Percentiles rank a stretch among this genome's conserved stretches.
phyloP scores from a whole-genome alignment of 2,113 vertebrate species.

The Scophthalmus maximus region DNA sequence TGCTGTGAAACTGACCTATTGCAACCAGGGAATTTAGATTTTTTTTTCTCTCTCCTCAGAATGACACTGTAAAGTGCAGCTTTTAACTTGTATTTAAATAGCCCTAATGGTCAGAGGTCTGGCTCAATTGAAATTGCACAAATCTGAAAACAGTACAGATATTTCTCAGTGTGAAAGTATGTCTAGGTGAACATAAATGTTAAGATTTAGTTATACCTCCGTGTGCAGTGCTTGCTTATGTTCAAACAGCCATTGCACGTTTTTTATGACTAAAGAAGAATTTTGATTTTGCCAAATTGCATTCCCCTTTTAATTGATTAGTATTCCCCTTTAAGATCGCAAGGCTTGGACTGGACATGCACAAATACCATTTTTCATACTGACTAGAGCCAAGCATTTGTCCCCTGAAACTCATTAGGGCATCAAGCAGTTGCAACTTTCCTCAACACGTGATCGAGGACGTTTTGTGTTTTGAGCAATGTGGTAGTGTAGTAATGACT shows the following conservation, averaged over 20 bases:
- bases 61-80: too few species aligned
- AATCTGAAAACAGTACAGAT: neutral
- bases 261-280: neutral
- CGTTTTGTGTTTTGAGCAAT: slow-evolving; percentile 46
- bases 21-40: too few species aligned
- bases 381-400: slow-evolving; percentile 2
- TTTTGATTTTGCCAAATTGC: neutral
- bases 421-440: slow-evolving; percentile 12
- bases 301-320: neutral
- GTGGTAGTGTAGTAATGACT: slow-evolving; percentile 59
- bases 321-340: neutral
- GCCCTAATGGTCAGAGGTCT: neutral
- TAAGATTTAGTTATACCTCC: neutral
- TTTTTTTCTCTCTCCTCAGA: too few species aligned
- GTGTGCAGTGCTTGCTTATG: neutral
- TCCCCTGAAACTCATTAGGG: neutral
- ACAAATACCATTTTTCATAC: slow-evolving; percentile 21
- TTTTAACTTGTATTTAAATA: neutral
- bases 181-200: neutral
- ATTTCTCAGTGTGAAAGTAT: neutral
- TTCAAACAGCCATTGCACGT: neutral
- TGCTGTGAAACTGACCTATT: too few species aligned
- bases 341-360: neutral
- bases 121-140: neutral
- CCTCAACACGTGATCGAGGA: neutral